Conservation (phyloP, 2,888 invertebrate species). For the Eupithecia vulgata region DNA sequence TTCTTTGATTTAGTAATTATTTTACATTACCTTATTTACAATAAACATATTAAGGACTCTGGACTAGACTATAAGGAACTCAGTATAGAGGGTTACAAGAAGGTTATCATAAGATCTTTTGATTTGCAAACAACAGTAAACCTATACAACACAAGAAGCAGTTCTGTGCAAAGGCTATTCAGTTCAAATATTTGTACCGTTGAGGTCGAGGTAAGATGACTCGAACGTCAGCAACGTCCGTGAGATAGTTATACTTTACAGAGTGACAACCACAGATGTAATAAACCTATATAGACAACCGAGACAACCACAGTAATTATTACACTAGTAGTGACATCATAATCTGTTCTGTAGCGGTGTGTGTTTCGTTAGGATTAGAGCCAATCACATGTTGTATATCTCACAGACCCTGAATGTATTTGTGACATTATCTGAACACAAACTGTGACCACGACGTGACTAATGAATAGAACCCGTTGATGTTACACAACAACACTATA, state of each 20-base stretch:
- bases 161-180: slow-evolving; percentile 30
- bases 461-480: not conserved
- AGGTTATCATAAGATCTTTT: not conserved
- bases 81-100: not conserved
- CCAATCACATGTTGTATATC: slow-evolving; percentile 8
- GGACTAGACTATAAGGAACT: too few species aligned
- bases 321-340: not conserved
- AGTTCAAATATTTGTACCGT: slow-evolving; percentile 45
- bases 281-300: too few species aligned
- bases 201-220: slow-evolving; percentile 41
- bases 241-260: slow-evolving; percentile 47
- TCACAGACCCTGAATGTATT: slow-evolving; percentile 26
- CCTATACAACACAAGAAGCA: not conserved
- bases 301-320: too few species aligned
- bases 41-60: too few species aligned
- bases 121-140: not conserved
- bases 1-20: not conserved
- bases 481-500: not conserved
- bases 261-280: not conserved
- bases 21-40: too few species aligned
- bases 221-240: slow-evolving; percentile 58
- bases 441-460: not conserved
- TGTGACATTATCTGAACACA: slow-evolving; percentile 10
- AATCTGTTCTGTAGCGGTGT: not conserved
- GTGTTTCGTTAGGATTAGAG: not conserved